Base-by-base conservation (phyloP, 2,888 invertebrate genomes). In the Clivina fossor region DNA sequence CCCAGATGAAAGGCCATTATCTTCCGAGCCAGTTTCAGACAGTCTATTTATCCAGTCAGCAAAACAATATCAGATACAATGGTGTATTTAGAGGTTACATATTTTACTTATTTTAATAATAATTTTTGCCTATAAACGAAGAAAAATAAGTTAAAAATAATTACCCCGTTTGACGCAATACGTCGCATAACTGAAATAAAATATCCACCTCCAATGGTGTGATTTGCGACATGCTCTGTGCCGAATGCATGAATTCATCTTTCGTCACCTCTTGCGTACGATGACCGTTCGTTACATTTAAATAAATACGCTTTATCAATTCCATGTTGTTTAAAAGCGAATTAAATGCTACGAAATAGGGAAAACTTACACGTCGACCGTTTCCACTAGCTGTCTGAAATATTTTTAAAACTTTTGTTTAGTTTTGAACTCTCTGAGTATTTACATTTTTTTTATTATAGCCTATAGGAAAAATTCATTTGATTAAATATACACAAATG, bases 311-410 rank as follows among this genome's bases (percentile, higher is more conserved):
- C 76, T 98, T 98, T 62, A 96, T 89, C 60, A 99, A 80, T 76
- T 99, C 99, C 94, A 99, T 97, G 75, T 99, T 98, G 77, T 96
- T 94, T 15, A 99, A 80, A 19, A 99, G 82, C 0, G 94, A 92
- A 74, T 93, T 96, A 79, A 99, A 98, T 33, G 97, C 98, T 81
- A 94, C 95, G 79, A 96, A 99, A 78, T 94, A 99, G 0, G 98
- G 93, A 76, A 96, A 99, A 72, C 94, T 95, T 65, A 99, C 93
- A 73, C 88, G 85, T 61, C 90, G 84, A 47, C 88, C 83, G 18
- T 87, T 87, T 58, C 80, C 83, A 46, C 81, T 83, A 11, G 88
- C 82, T 7, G 86, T 84, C 86, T 88, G 63, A 62, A 66, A 66
- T 58, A 46, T 4, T 44, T 3, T 32, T 30, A 46, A n/a, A 26